These are phyloP conservation scores for Trichomalopsis sarcophagae DNA, from an alignment of 1,140 invertebrate genomes.

Conservation along the genomic window DNA sequence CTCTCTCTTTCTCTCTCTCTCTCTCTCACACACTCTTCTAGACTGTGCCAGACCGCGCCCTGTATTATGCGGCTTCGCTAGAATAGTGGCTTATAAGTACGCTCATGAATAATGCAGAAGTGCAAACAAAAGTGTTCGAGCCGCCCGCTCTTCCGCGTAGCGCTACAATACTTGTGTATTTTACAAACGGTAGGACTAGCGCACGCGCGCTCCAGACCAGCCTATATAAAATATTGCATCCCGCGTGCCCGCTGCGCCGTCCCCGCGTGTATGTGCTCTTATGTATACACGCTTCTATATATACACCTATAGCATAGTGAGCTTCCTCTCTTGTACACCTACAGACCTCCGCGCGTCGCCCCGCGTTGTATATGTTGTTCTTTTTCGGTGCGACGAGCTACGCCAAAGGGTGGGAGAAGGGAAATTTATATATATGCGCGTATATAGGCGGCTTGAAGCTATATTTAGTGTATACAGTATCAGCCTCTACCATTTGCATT, in stretches of 20 bases:
- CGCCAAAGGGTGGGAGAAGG: background rate
- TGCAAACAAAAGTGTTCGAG: conserved; percentile 66
- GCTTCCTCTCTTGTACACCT: too few relatives aligned
- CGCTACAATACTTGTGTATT: conserved; percentile 66
- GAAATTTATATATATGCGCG: background rate
- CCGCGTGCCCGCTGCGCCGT: background rate
- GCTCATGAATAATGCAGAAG: conserved; percentile 71
- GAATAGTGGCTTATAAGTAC: conserved; percentile 70
- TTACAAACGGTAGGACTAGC: conserved; percentile 59
- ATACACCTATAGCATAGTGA: background rate
- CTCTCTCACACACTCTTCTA: background rate
- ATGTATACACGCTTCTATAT: background rate
- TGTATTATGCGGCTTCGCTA: conserved; percentile 54
- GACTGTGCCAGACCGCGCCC: background rate
- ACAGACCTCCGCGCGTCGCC: background rate
- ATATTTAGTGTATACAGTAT: background rate
- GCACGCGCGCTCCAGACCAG: conserved; percentile 33
- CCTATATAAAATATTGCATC: conserved; percentile 49
- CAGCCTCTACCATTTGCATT: background rate
- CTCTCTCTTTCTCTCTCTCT: conserved; percentile 7
- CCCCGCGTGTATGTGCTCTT: background rate
- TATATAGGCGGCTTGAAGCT: background rate
- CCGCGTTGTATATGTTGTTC: background rate
- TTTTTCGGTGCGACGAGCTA: background rate
- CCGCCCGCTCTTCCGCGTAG: conserved; percentile 49